These are phyloP conservation scores for Parnassius smintheus DNA, from an alignment of 2,888 invertebrate genomes.

Conservation along the genomic window DNA sequence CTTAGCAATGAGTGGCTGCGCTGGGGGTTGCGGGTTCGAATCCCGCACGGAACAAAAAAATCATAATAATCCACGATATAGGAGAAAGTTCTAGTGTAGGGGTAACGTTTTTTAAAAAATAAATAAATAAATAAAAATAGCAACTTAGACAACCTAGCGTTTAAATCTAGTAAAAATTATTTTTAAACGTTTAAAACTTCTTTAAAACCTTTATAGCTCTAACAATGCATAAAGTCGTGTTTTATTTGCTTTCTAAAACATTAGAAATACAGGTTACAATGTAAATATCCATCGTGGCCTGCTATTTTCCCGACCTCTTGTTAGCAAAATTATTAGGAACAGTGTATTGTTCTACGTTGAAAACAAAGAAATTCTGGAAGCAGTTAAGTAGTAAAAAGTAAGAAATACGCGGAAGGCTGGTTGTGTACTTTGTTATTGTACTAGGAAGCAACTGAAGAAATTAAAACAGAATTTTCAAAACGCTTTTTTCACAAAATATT, in stretches of 20 bases:
- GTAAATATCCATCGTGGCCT: constrained; percentile 51
- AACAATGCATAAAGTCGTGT: constrained; percentile 21
- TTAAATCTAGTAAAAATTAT: no score
- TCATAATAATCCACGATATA: no score
- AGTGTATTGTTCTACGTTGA: constrained; percentile 55
- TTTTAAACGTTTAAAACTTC: no score
- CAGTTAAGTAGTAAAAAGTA: constrained; percentile 60
- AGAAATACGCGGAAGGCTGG: constrained; percentile 50
- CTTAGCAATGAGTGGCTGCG: no score
- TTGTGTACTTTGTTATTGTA: constrained; percentile 42
- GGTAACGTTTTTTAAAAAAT: no score
- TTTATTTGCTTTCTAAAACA: constrained; percentile 48
- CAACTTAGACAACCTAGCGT: no score
- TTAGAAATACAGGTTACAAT: constrained; percentile 45
- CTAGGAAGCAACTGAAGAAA: constrained; percentile 41
- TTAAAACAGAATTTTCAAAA: constrained; percentile 29
- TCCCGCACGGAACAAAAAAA: no score
- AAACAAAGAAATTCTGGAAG: constrained; percentile 60
- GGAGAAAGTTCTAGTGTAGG: no score
- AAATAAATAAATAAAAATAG: no score
- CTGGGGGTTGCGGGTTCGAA: no score
- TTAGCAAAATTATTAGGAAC: constrained; percentile 70
- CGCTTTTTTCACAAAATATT: constrained; percentile 31
- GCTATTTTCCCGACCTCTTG: constrained; percentile 51
- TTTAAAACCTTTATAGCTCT: background rate